Conservation (phyloP, 1,140 invertebrate species). For the Macrotrachela quadricornifera region DNA sequence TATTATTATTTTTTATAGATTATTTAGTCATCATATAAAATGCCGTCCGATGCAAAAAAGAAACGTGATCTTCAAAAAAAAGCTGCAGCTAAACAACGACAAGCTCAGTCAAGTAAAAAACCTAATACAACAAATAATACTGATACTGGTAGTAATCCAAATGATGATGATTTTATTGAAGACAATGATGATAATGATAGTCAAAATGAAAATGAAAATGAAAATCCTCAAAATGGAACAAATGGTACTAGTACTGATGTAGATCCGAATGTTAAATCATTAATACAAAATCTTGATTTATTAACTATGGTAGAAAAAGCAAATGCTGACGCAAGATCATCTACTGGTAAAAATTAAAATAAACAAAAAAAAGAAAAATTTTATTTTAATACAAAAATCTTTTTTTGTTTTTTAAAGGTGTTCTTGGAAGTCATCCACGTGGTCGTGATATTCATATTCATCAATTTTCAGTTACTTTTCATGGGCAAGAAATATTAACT, state of each 20-base stretch:
- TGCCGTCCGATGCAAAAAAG: slow-evolving; percentile 8
- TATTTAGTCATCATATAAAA: not conserved
- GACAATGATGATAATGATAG: no score
- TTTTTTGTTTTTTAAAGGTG: slow-evolving; percentile 40
- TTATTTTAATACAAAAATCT: no score
- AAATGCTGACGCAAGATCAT: not conserved
- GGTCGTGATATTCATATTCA: slow-evolving; percentile 88
- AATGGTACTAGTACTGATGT: no score
- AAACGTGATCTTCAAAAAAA: slow-evolving; percentile 8
- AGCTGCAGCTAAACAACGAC: not conserved
- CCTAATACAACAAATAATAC: no score
- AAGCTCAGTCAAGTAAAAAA: no score
- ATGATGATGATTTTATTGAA: no score
- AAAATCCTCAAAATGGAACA: no score
- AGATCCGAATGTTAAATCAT: no score
- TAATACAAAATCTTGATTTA: not conserved
- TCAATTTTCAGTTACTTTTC: slow-evolving; percentile 90
- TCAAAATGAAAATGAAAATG: no score
- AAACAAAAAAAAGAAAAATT: not conserved
- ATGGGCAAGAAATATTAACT: slow-evolving; percentile 76
- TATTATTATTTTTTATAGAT: no score
- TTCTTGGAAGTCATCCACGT: slow-evolving; percentile 72
- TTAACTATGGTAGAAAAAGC: not conserved
- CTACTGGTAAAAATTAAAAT: not conserved
- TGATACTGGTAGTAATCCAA: no score